Evolutionary conservation across 2,797 vertebrate genomes (phyloP).

Genomic region (Rhodeus uyekii): DNA sequence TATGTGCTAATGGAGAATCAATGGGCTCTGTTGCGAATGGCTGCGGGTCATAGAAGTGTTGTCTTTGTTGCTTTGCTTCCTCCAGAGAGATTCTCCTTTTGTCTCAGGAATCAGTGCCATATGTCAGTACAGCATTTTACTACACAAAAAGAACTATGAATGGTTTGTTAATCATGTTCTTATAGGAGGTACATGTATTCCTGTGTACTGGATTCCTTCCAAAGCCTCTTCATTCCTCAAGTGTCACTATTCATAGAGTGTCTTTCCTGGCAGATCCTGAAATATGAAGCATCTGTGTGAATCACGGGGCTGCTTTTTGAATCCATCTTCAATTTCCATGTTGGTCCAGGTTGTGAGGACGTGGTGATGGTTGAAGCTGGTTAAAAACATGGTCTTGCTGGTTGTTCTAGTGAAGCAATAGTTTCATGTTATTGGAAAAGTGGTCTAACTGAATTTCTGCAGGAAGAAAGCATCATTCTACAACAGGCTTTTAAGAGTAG

Average conservation of each 20-base stretch:
- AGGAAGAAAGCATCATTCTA: neutral
- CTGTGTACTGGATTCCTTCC: conserved; percentile 10
- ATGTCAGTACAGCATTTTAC: neutral
- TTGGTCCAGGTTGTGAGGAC: neutral
- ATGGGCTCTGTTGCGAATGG: conserved; percentile 42
- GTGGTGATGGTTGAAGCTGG: neutral
- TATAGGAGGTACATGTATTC: conserved; percentile 17
- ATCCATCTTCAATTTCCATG: neutral
- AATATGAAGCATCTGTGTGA: neutral
- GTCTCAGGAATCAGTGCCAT: neutral
- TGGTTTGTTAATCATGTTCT: conserved; percentile 13
- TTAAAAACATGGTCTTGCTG: neutral
- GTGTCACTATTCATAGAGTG: neutral
- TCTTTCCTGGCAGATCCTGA: neutral
- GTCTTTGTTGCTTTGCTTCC: conserved; percentile 28
- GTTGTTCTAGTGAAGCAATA: neutral
- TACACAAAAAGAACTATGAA: neutral
- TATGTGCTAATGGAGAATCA: conserved; percentile 55
- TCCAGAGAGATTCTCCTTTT: conserved; percentile 10
- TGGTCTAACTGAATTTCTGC: neutral
- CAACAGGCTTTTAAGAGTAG: neutral
- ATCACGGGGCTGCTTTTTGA: neutral
- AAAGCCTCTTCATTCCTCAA: neutral
- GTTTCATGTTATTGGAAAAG: neutral
- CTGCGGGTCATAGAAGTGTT: conserved; percentile 40